Base-by-base conservation (phyloP, 2,113 vertebrate genomes). In the Catharus minimus region DNA sequence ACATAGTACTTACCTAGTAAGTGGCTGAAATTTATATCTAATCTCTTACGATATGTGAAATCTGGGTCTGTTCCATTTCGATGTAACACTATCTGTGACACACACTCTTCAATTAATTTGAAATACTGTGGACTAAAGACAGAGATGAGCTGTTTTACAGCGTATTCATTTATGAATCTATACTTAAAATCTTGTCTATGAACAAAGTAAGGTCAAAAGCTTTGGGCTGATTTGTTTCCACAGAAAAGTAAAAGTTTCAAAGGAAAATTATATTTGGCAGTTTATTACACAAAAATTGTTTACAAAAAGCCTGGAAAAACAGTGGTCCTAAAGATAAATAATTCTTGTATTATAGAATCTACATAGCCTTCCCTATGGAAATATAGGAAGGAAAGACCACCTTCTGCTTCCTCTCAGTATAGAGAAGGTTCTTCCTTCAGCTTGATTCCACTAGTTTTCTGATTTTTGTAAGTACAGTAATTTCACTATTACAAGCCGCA, bases 11-110 rank as follows among this genome's bases (percentile, higher is more conserved):
- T 96, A 98, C 99, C 99, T 71, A 99, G 26, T 83, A 99, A 98
- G 79, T 99, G 98, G 90, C 97, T 98, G 97, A 99, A 98, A 96
- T 99, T 97, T 77, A 99, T 93, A 96, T 99, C 98, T 53, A 99
- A 97, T 95, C 99, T 98, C 97, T 99, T 99, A 92, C 99, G 98
- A 91, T 99, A 99, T 1, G 98, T 97, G 94, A 99, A 99, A 97
- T 99, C 99, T 46, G 99, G 99, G 86, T 99, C 99, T 41, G 97
- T 98, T 90, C 99, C 99, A 91, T 96, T 98, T 94, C 98, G 98
- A 95, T 99, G 99, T 60, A 99, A 97, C 49, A 99, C 98, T 89
- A 99, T 99, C 96, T 99, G 99, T 86, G 99, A 99, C 38, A 99
- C 97, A 79, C 99, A 99, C 66, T 99, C 99, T 62, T 99, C 99